phyloP scores from a whole-genome alignment of 2,113 vertebrate species.

The Engystomops pustulosus region DNA sequence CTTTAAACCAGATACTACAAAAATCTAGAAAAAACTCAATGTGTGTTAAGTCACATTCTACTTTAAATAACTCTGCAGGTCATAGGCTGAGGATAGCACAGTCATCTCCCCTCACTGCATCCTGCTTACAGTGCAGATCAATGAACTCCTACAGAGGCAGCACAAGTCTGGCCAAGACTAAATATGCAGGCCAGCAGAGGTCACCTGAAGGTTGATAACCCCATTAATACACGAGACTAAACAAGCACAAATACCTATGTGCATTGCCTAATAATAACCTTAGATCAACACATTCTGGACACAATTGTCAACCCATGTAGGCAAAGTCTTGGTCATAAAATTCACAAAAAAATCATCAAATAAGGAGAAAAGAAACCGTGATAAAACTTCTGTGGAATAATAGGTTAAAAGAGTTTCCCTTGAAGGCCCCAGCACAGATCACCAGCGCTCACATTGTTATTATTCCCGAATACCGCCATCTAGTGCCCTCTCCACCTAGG shows the following conservation, averaged over 20 bases:
- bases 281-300: background rate
- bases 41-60: no score
- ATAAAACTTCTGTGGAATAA: no score
- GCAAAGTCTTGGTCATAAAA: background rate
- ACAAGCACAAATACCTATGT: background rate
- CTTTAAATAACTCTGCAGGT: background rate
- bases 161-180: background rate
- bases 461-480: no score
- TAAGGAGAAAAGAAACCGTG: no score
- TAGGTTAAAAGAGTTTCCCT: no score
- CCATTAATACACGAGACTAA: background rate
- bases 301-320: background rate
- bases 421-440: no score
- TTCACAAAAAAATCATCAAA: no score
- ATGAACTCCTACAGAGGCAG: background rate
- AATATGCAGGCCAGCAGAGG: background rate
- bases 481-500: no score
- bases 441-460: no score
- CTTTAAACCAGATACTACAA: no score
- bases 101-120: background rate
- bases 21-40: no score
- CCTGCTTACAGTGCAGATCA: background rate
- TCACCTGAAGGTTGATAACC: conserved; percentile 4
- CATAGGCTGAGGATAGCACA: background rate
- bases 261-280: background rate